phyloP scores from a whole-genome alignment of 1,140 invertebrate genomes.

The Achatina immaculata region DNA sequence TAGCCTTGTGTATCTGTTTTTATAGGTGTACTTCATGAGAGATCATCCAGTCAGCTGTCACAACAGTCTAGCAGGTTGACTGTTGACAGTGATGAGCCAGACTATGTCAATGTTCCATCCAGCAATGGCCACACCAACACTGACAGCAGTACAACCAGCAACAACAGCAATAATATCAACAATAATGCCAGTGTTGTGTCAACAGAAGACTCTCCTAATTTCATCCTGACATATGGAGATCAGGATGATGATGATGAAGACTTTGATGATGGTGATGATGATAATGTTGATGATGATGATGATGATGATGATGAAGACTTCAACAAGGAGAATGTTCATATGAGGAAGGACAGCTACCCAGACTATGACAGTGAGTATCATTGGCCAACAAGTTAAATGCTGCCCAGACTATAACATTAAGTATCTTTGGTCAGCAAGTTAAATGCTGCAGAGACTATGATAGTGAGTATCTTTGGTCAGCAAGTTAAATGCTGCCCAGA shows the following conservation, averaged over 20 bases:
- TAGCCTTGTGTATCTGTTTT: too few species aligned
- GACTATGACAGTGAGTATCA: slow-evolving; percentile 47
- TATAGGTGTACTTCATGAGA: slow-evolving; percentile 42
- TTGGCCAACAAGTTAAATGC: too few species aligned
- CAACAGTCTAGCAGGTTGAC: slow-evolving; percentile 36
- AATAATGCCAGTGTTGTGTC: not conserved
- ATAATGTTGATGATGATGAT: slow-evolving; percentile 35
- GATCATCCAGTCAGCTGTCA: slow-evolving; percentile 52
- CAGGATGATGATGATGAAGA: slow-evolving; percentile 33
- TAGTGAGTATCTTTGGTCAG: too few species aligned
- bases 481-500: too few species aligned
- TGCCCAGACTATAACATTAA: too few species aligned
- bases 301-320: slow-evolving; percentile 39
- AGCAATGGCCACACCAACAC: slow-evolving; percentile 29
- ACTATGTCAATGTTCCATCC: slow-evolving; percentile 67
- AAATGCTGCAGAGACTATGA: too few species aligned
- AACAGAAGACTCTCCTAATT: not conserved
- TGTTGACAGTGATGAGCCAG: slow-evolving; percentile 58
- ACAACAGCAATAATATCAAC: slow-evolving; percentile 6
- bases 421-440: too few species aligned
- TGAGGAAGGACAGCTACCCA: slow-evolving; percentile 38
- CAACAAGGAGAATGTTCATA: slow-evolving; percentile 42
- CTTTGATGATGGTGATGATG: slow-evolving; percentile 31
- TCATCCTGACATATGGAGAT: not conserved
- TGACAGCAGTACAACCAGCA: slow-evolving; percentile 19